Base-by-base conservation (phyloP, 2,797 vertebrate genomes). In the Ctenopoma multispine region DNA sequence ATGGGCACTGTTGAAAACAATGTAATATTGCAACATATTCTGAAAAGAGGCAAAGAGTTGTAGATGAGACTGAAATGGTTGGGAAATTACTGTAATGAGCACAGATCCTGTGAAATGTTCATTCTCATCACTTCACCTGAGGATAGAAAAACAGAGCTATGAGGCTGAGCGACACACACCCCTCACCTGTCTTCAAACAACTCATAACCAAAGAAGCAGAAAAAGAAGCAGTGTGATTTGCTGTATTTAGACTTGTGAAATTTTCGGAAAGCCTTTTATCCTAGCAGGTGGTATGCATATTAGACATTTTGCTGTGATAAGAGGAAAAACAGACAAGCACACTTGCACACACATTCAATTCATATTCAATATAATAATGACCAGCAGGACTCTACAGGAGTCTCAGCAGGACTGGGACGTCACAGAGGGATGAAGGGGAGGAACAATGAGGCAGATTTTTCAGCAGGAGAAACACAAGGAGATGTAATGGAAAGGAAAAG, bases 321-420 rank as follows among this genome's bases (percentile, higher is more conserved):
- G 59, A 79, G 24, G 14, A 31, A 73, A 80, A 76, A 53, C 66
- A 60, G 54, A 70, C 67, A 67, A 40, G 63, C 56, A 79, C 70
- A 61, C 66, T 51, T 5, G 4, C 46, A 57, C 27, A 74, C 11
- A 40, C 58, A 41, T 10, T 24, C 50, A 57, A 85, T 68, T 69
- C 75, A 83, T 83, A 83, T 80, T 84, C 77, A 77, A 69, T 66
- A 76, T 60, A 89, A 81, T 87, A 90, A 87, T 84, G 82, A 81
- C 82, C 85, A 87, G 85, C 77, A 77, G 77, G 84, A 84, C 81
- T 72, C 87, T 78, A 75, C 95, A 91, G 77, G 95, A 92, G 77
- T 95, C 95, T 86, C 86, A 79, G 86, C 87, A 75, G 83, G 89
- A 95, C 78, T 90, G 94, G 95, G 81, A 85, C 79, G 63, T 53